phyloP scores from a whole-genome alignment of 2,797 vertebrate genomes.

The Cygnus olor region DNA sequence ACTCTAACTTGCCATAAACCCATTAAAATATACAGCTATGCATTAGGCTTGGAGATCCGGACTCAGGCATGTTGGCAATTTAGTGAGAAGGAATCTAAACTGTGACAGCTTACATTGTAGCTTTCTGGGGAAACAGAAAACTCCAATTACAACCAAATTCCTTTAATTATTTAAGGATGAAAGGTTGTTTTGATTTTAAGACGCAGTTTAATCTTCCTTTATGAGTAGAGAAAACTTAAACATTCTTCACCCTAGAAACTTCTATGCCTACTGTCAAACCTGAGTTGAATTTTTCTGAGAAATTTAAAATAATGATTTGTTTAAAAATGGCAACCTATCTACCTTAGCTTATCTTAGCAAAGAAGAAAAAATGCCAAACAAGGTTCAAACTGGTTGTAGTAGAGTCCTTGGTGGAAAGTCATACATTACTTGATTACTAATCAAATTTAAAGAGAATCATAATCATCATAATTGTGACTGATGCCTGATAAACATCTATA shows the following conservation, averaged over 20 bases:
- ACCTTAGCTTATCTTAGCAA: neutral
- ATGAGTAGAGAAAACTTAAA: neutral
- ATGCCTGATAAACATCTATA: neutral
- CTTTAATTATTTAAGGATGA: slow-evolving; percentile 21
- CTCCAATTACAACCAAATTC: neutral
- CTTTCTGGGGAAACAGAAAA: slow-evolving; percentile 14
- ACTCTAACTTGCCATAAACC: neutral
- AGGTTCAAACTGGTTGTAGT: neutral
- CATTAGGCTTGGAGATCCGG: neutral
- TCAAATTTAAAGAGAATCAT: neutral
- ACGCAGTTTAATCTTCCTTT: neutral
- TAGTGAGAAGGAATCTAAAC: neutral
- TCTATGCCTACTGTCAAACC: neutral
- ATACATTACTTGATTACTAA: neutral
- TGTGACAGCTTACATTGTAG: neutral
- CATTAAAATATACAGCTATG: neutral
- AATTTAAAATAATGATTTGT: neutral
- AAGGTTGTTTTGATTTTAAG: slow-evolving; percentile 11
- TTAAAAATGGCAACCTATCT: neutral
- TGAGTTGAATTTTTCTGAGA: neutral
- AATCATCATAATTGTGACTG: neutral
- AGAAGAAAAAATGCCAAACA: neutral
- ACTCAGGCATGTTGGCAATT: neutral
- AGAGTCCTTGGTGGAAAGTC: neutral
- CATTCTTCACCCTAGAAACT: neutral